Evolutionary conservation across 2,113 vertebrate genomes (phyloP), one percentile per base, ranked within the genome.

Genomic region (Burhinus bistriatus): DNA sequence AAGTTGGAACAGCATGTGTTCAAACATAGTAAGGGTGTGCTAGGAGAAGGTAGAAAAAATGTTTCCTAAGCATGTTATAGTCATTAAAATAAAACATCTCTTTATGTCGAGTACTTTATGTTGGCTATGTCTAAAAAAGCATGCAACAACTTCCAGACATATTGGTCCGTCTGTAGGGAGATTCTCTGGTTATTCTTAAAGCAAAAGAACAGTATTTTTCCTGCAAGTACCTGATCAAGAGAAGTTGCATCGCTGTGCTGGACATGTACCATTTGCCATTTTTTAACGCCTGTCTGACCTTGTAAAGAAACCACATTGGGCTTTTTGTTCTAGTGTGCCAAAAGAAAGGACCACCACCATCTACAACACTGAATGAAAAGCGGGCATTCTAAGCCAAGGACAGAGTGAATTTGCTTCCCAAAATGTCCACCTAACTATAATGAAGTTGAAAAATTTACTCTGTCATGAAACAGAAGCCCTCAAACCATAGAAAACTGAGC

Each of bases 61-160:
- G 1, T 92, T 95, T 94, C 89, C 91, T 93, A 87, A 96, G 91
- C 69, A 90, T 96, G 95, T 95, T 97, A 97, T 95, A 97, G 68
- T 92, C 96, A 96, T 98, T 98, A 97, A 96, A 94, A 92, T 91
- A 96, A 96, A 95, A 92, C 83, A 86, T 87, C 42, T 95, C 91
- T 95, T 95, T 91, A 93, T 86, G 87, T 90, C 21, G 5, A 97
- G 69, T 88, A 89, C 72, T 94, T 96, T 97, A 87, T 68, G 36
- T 90, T 97, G 96, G 93, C 92, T 95, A 47, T 36, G 47, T 71
- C 75, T 83, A 92, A 96, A 95, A 94, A 93, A 68, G 69, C 13
- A 0, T 75, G 81, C 89, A 95, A 87, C 87, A 93, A 82, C 91
- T 95, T 97, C 94, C 94, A 97, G 96, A 94, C 83, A 81, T 69